Percentiles rank a stretch among this genome's conserved stretches.
Conservation (phyloP, 2,113 vertebrate genomes). For the Atractosteus spatula region DNA sequence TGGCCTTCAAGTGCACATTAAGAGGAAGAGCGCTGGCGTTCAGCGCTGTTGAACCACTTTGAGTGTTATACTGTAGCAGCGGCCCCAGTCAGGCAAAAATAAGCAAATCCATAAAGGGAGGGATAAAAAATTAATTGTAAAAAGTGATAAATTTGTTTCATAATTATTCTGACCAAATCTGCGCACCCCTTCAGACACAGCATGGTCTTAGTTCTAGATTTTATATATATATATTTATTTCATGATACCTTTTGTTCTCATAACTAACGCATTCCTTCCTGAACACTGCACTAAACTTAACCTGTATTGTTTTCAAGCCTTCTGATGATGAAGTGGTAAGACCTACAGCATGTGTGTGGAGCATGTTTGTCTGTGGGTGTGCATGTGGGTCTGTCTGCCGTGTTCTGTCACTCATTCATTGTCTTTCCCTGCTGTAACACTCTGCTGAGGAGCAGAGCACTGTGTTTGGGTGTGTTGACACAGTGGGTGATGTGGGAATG, state of each 20-base stretch:
- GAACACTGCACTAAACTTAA: constrained; percentile 71
- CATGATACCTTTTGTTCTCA: constrained; percentile 20
- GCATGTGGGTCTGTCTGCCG: constrained; percentile 40
- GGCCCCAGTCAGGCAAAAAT: too few relatives aligned
- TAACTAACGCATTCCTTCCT: constrained; percentile 41
- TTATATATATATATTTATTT: neutral
- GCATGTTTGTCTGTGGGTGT: constrained; percentile 52
- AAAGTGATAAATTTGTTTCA: too few relatives aligned
- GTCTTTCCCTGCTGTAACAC: neutral
- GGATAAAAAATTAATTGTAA: too few relatives aligned
- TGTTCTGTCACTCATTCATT: neutral
- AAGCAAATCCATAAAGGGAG: too few relatives aligned
- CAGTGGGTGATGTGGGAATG: constrained; percentile 7
- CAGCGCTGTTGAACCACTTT: too few relatives aligned
- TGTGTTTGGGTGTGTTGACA: constrained; percentile 2
- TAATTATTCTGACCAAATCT: too few relatives aligned
- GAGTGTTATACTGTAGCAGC: too few relatives aligned
- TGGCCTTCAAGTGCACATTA: too few relatives aligned
- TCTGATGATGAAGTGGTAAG: constrained; percentile 95
- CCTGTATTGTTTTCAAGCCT: constrained; percentile 90
- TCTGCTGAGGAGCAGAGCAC: neutral
- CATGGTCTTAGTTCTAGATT: too few relatives aligned
- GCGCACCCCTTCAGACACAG: too few relatives aligned
- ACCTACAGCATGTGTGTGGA: constrained; percentile 48
- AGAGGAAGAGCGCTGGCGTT: too few relatives aligned